Evolutionary conservation across 2,888 invertebrate species (phyloP).

Genomic region (Mesopsocus fuscifrons): DNA sequence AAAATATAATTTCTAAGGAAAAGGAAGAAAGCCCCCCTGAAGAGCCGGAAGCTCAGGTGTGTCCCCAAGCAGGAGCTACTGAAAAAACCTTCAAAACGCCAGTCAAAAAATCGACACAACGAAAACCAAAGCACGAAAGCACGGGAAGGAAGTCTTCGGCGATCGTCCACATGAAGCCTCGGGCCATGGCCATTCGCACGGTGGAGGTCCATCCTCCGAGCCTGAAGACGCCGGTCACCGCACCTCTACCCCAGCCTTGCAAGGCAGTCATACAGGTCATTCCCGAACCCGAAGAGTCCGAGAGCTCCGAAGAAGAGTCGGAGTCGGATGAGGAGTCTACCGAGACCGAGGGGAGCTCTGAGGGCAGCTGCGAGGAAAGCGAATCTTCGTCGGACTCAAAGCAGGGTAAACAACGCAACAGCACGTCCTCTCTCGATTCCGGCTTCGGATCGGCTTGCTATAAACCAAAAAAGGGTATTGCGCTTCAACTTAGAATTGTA

Average conservation of each 20-base stretch:
- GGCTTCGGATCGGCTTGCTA: conserved; percentile 43
- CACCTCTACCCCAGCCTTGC: not conserved
- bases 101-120: conserved; percentile 11
- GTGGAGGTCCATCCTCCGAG: not conserved
- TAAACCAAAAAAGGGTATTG: conserved; percentile 8
- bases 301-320: not conserved
- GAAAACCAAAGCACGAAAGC: not conserved
- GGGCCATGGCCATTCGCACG: not conserved
- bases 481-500: not conserved
- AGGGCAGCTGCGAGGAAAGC: conserved; percentile 16
- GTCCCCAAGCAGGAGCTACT: conserved; percentile 10
- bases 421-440: conserved; percentile 67
- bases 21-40: conserved; percentile 7
- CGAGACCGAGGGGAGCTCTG: not conserved
- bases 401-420: conserved; percentile 25
- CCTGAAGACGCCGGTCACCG: not conserved
- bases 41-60: not conserved
- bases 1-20: conserved; percentile 11
- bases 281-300: not conserved
- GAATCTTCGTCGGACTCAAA: conserved; percentile 13
- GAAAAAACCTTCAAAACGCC: conserved; percentile 11
- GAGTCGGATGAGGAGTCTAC: not conserved
- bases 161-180: not conserved
- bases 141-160: not conserved
- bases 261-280: not conserved